Evolutionary conservation across 64 coral and sea anemone species (phyloP).

Genomic region (Dendrophyllia cribrosa): DNA sequence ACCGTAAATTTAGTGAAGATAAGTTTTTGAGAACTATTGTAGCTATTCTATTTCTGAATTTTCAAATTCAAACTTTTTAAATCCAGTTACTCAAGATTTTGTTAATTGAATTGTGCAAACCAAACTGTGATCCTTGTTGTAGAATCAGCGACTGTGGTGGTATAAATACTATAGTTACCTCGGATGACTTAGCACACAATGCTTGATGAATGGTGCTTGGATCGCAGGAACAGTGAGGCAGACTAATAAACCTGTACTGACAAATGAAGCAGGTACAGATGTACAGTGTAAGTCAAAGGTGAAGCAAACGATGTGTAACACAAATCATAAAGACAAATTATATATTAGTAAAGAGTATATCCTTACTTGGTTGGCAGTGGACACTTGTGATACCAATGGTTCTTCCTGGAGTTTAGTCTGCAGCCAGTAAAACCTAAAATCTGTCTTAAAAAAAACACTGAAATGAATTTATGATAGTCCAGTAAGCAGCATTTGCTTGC

Average conservation of each 20-base stretch:
- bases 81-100: too few species aligned
- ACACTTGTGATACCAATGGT: slow-evolving; percentile 45
- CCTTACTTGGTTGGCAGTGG: slow-evolving; percentile 75
- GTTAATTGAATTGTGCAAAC: too few species aligned
- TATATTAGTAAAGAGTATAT: background rate
- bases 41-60: too few species aligned
- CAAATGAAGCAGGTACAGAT: background rate
- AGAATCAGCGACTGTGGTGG: too few species aligned
- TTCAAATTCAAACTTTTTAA: too few species aligned
- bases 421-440: slow-evolving; percentile 98
- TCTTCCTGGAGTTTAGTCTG: slow-evolving; percentile 89
- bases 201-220: slow-evolving; percentile 47
- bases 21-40: too few species aligned
- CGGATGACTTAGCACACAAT: slow-evolving; percentile 12
- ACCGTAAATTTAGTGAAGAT: too few species aligned
- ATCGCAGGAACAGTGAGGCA: slow-evolving; percentile 50
- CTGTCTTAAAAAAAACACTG: slow-evolving; percentile 66
- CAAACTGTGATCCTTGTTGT: too few species aligned
- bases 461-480: too few species aligned
- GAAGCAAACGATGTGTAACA: too few species aligned
- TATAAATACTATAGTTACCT: slow-evolving; percentile 46
- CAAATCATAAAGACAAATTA: too few species aligned
- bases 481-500: too few species aligned
- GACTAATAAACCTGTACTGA: slow-evolving; percentile 84
- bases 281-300: background rate